Percentiles rank a stretch among this genome's conserved stretches.
phyloP scores from a whole-genome alignment of 2,797 vertebrate genomes.

The Lutjanus argentimaculatus region DNA sequence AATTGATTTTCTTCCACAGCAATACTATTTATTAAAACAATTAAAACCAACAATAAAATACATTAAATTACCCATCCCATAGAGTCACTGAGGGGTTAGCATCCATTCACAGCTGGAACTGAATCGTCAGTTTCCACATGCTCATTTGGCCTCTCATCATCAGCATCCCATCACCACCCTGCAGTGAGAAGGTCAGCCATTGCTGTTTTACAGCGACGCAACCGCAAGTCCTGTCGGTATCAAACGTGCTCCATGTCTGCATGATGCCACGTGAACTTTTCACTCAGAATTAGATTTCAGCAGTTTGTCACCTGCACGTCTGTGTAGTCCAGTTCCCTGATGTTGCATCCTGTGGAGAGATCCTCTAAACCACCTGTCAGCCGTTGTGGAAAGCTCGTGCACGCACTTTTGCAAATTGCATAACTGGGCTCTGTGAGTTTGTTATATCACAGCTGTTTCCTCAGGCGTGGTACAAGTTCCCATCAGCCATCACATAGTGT shows the following conservation, averaged over 20 bases:
- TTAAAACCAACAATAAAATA: slow-evolving; percentile 28
- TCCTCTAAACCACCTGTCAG: background rate
- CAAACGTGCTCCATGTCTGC: background rate
- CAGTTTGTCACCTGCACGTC: background rate
- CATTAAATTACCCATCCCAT: background rate
- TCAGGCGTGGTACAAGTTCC: background rate
- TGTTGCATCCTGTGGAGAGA: background rate
- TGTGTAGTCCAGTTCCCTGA: background rate
- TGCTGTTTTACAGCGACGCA: background rate
- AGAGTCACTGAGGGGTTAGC: background rate
- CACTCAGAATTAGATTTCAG: background rate
- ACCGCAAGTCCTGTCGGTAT: background rate
- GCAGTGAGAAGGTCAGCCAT: background rate
- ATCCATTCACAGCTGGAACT: background rate
- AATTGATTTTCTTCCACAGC: slow-evolving; percentile 20
- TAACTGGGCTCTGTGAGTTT: background rate
- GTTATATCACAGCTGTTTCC: background rate
- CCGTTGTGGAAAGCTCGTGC: background rate
- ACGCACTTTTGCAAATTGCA: background rate
- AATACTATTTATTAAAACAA: slow-evolving; percentile 45
- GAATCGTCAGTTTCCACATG: background rate
- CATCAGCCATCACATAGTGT: too few relatives aligned
- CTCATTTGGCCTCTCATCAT: background rate
- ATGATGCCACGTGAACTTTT: background rate
- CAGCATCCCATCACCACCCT: background rate